A percentile compares a stretch with the other conserved stretches of the same genome.
phyloP scores from a whole-genome alignment of 2,113 vertebrate genomes.

The Prionailurus bengalensis region DNA sequence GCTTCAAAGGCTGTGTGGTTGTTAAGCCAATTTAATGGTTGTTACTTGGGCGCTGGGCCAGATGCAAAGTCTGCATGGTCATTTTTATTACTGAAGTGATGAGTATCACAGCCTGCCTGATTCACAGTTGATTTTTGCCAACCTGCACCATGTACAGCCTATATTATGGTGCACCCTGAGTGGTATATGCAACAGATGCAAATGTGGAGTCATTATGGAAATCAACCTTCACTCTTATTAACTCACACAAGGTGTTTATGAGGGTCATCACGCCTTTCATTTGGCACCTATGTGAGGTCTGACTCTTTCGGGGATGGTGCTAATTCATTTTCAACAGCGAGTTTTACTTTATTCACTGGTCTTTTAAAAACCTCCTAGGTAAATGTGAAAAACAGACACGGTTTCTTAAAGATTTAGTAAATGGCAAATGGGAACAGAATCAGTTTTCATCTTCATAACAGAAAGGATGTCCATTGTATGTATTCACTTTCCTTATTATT shows the following conservation, averaged over 20 bases:
- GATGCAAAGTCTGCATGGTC: neutral
- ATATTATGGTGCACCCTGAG: neutral
- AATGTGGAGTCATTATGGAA: slow-evolving; percentile 45
- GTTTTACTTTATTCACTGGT: slow-evolving; percentile 70
- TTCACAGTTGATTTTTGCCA: neutral
- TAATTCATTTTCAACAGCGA: slow-evolving; percentile 66
- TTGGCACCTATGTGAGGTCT: slow-evolving; percentile 16
- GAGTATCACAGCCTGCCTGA: neutral
- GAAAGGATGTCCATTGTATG: neutral
- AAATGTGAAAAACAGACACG: slow-evolving; percentile 54
- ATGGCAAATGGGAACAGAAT: slow-evolving; percentile 70
- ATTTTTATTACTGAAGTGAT: slow-evolving; percentile 21
- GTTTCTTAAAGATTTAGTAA: slow-evolving; percentile 70
- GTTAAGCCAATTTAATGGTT: neutral
- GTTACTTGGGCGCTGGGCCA: neutral
- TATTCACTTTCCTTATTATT: neutral
- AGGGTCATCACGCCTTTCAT: slow-evolving; percentile 29
- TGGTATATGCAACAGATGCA: slow-evolving; percentile 19
- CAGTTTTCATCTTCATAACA: slow-evolving; percentile 46
- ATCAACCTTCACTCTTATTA: slow-evolving; percentile 10
- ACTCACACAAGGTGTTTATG: slow-evolving; percentile 64
- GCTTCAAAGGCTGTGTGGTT: neutral
- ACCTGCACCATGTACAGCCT: neutral
- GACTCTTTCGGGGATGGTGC: neutral
- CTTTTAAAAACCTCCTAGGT: slow-evolving; percentile 64